These are phyloP conservation scores for Psilopogon haemacephalus DNA, from an alignment of 2,113 vertebrate species.

Conservation along the genomic window DNA sequence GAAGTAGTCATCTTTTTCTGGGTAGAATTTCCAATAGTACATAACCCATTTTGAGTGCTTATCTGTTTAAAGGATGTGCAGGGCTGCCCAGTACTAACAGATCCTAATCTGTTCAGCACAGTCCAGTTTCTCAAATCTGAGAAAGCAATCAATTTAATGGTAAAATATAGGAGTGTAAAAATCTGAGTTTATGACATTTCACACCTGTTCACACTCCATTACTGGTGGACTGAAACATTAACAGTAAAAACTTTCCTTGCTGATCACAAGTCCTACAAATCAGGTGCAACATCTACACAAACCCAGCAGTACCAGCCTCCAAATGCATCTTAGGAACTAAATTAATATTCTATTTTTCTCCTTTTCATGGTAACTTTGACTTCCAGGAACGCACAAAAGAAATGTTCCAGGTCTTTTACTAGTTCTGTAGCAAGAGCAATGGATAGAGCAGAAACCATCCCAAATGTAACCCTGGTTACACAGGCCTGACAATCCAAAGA, in stretches of 20 bases:
- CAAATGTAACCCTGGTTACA: background rate
- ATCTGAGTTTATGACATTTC: background rate
- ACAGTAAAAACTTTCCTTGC: background rate
- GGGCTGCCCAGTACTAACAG: background rate
- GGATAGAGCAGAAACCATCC: background rate
- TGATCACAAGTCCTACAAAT: background rate
- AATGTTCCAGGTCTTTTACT: background rate
- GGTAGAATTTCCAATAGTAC: background rate
- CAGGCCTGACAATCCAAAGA: background rate
- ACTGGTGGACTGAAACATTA: background rate
- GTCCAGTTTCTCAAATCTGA: background rate
- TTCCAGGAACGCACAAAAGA: background rate
- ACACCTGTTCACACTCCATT: background rate
- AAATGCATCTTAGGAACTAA: background rate
- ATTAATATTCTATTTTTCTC: background rate
- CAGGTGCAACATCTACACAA: background rate
- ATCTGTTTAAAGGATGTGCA: background rate
- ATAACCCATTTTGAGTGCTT: background rate
- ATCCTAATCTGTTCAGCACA: background rate
- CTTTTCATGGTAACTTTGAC: background rate
- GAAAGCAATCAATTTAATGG: slow-evolving; percentile 21
- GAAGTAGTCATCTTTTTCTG: background rate
- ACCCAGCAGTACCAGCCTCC: background rate
- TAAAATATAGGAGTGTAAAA: background rate
- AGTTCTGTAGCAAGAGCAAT: background rate